A percentile compares a stretch with the other conserved stretches of the same genome.
Conservation (phyloP, 1,140 invertebrate genomes). For the Listronotus oregonensis region DNA sequence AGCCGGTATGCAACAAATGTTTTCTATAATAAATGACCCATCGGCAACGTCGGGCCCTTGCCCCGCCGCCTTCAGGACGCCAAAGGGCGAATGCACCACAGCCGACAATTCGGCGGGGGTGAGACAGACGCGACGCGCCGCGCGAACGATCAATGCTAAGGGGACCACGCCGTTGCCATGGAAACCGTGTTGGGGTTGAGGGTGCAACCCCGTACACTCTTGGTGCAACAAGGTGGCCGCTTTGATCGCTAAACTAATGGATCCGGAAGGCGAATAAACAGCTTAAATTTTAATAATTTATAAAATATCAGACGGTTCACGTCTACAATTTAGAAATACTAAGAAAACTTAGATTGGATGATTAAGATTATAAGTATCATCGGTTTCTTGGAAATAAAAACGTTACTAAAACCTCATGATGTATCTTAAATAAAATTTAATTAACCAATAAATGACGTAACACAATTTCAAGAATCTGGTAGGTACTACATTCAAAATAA, state of each 20-base stretch:
- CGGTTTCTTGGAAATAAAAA: too few species aligned
- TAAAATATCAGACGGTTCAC: not conserved
- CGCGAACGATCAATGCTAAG: conserved; percentile 51
- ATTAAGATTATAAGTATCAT: too few species aligned
- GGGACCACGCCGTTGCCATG: conserved; percentile 50
- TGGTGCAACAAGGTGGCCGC: conserved; percentile 54
- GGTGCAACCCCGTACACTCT: conserved; percentile 53
- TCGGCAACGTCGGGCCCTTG: conserved; percentile 13
- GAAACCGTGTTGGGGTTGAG: conserved; percentile 51
- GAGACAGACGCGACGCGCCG: conserved; percentile 46
- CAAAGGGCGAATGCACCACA: conserved; percentile 37
- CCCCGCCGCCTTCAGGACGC: conserved; percentile 10
- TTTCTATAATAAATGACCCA: conserved; percentile 26
- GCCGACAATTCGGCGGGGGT: conserved; percentile 44
- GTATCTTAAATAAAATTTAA: too few species aligned
- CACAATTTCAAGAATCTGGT: too few species aligned
- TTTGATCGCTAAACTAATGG: conserved; percentile 11
- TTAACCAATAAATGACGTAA: too few species aligned
- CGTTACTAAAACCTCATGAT: too few species aligned
- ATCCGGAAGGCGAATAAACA: too few species aligned
- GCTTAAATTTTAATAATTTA: not conserved
- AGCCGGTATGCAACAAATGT: conserved; percentile 32
- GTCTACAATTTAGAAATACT: too few species aligned
- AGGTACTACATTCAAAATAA: too few species aligned
- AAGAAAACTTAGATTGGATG: too few species aligned